Conservation (phyloP, 1,140 invertebrate species). For the Eueides isabella region DNA sequence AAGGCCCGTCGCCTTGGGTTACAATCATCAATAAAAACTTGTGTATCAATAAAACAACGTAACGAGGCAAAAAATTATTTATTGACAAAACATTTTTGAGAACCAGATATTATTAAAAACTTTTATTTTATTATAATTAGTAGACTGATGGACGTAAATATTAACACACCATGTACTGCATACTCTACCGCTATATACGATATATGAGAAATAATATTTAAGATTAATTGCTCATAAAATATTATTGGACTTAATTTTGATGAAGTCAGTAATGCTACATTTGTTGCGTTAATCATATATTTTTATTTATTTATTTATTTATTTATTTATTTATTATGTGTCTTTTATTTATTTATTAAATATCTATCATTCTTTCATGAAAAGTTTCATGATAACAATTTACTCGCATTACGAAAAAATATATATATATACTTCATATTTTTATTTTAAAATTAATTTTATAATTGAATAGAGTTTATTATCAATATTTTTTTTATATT, state of each 20-base stretch:
- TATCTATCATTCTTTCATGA: not conserved
- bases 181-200: not conserved
- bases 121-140: conserved; percentile 1
- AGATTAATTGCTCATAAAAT: too few species aligned
- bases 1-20: too few species aligned
- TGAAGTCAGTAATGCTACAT: not conserved
- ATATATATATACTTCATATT: not conserved
- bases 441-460: too few species aligned
- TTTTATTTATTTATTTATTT: not conserved
- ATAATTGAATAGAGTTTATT: too few species aligned
- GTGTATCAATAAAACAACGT: not conserved
- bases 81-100: conserved; percentile 2
- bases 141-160: not conserved
- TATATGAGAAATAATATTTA: not conserved
- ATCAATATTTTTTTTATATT: too few species aligned
- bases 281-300: not conserved
- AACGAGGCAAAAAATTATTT: not conserved
- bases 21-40: too few species aligned
- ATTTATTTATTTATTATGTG: not conserved
- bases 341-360: not conserved
- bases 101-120: not conserved
- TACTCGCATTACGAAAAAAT: not conserved
- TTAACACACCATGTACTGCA: not conserved
- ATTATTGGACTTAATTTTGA: not conserved
- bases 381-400: not conserved